Base-by-base conservation (phyloP, 1,140 invertebrate genomes). In the Cylas formicarius region DNA sequence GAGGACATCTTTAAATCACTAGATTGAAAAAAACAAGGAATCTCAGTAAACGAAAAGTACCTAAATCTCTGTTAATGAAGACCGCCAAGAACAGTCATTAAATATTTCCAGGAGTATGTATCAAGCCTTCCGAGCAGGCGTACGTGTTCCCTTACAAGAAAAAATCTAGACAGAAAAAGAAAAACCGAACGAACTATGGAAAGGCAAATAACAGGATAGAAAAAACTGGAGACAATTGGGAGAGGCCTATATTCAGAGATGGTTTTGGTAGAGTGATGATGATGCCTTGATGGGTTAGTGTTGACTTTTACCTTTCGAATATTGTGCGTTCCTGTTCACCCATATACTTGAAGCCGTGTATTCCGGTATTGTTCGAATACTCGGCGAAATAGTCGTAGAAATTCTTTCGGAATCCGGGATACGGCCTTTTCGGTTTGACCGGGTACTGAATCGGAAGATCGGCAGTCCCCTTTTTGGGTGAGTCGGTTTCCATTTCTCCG, bases 261-360 rank as follows among this genome's bases (percentile, higher is more conserved):
- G n/a, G n/a, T n/a, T n/a, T n/a, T n/a, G n/a, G n/a, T n/a, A n/a
- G n/a, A n/a, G n/a, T n/a, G n/a, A n/a, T n/a, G n/a, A n/a, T n/a
- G n/a, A n/a, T n/a, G n/a, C n/a, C n/a, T n/a, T n/a, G n/a, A n/a
- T n/a, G n/a, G n/a, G n/a, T n/a, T 2, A 50, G 50, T 55, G 67
- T 74, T 4, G 67, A 66, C 10, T 28, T 18, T 43, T 49, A 67
- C 63, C 52, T 62, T 52, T 67, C 63, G 37, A 52, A 48, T 18
- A 56, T 27, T 6, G 48, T 41, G 31, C 62, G 57, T 10, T 65
- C 58, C 14, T 47, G 35, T 34, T 72, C 67, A 0, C 69, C 70
- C 36, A 72, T 53, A 48, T 71, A 73, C 46, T 69, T 65, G 1
- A 73, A 56, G 0, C 71, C 70, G 48, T 73, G 71, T 10, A 73